phyloP scores from a whole-genome alignment of 92 coral and sea anemone species.

The Actinernus sp. region DNA sequence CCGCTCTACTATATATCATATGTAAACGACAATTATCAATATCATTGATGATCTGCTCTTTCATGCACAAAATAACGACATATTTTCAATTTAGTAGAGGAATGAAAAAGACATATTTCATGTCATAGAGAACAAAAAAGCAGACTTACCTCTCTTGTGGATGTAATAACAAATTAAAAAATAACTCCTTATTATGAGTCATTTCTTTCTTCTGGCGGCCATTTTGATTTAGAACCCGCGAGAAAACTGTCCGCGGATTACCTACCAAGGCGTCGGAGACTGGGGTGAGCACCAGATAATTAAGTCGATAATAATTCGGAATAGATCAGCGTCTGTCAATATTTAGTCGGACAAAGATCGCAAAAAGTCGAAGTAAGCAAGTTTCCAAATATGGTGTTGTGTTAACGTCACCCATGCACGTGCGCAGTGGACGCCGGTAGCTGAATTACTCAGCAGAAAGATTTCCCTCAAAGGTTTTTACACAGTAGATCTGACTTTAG shows the following conservation, averaged over 20 bases:
- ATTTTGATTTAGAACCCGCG: neutral
- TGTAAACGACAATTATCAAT: too few relatives aligned
- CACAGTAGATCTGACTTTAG: neutral
- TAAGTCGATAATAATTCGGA: too few relatives aligned
- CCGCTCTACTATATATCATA: too few relatives aligned
- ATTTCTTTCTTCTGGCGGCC: neutral
- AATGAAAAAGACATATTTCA: too few relatives aligned
- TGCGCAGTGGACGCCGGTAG: slow-evolving; percentile 96
- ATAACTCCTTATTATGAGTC: too few relatives aligned
- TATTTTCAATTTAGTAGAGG: too few relatives aligned
- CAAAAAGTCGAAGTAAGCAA: slow-evolving; percentile 1
- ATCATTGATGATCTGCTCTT: too few relatives aligned
- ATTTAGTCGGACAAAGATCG: neutral
- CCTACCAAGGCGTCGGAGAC: neutral
- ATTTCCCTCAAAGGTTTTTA: slow-evolving; percentile 15
- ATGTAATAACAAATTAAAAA: too few relatives aligned
- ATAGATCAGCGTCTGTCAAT: too few relatives aligned
- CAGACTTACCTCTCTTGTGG: too few relatives aligned
- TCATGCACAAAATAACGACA: too few relatives aligned
- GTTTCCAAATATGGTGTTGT: slow-evolving; percentile 53
- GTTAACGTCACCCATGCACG: slow-evolving; percentile 94
- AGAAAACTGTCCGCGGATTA: neutral
- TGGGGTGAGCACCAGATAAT: neutral
- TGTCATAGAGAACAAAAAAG: too few relatives aligned
- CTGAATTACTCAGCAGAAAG: slow-evolving; percentile 87